A percentile compares a stretch with the other conserved stretches of the same genome.
phyloP scores from a whole-genome alignment of 2,113 vertebrate genomes.

The Nestor notabilis region DNA sequence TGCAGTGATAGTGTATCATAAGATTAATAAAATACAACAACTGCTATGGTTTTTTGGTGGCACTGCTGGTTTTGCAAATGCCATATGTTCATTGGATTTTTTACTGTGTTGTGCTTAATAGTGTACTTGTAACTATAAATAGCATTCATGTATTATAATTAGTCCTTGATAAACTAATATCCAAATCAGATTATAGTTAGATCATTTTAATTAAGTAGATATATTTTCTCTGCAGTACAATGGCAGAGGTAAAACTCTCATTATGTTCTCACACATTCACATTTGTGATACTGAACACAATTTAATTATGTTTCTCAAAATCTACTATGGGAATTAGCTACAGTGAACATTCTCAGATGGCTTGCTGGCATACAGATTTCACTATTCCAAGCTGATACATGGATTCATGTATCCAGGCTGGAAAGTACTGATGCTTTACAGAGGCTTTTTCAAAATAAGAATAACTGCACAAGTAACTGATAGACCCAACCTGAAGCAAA shows the following conservation, averaged over 20 bases:
- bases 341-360: neutral
- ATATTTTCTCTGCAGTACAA: neutral
- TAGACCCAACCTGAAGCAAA: neutral
- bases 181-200: neutral
- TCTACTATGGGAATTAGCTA: neutral
- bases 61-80: conserved; percentile 23
- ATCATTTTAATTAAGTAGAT: neutral
- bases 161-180: neutral
- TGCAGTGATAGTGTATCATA: neutral
- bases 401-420: neutral
- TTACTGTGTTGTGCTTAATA: neutral
- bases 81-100: conserved; percentile 3
- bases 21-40: conserved; percentile 44
- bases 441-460: neutral
- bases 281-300: neutral
- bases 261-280: neutral
- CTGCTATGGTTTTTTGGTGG: neutral
- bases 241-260: neutral
- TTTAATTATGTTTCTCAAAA: neutral
- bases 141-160: conserved; percentile 21
- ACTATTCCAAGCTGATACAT: neutral
- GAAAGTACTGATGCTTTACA: neutral
- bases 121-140: neutral
- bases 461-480: neutral
- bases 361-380: neutral